phyloP scores from a whole-genome alignment of 2,888 invertebrate genomes.

The Peribatodes rhomboidaria region DNA sequence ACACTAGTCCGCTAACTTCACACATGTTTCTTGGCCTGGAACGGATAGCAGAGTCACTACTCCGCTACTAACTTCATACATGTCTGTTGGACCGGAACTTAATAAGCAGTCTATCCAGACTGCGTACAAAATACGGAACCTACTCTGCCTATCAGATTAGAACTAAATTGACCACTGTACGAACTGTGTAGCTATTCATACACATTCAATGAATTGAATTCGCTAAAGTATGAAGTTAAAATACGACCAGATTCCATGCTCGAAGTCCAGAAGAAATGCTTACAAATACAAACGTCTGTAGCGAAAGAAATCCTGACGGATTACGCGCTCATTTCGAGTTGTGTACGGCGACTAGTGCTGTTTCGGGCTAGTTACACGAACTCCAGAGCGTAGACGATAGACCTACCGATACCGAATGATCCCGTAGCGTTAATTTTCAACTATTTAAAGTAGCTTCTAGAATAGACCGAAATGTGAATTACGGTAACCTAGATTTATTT shows the following conservation, averaged over 20 bases:
- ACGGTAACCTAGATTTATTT: conserved; percentile 1
- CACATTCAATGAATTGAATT: no score
- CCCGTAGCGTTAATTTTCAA: conserved; percentile 22
- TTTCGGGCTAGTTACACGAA: not conserved
- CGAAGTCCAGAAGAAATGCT: not conserved
- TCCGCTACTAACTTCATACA: no score
- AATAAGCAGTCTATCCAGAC: no score
- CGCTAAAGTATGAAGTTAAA: no score
- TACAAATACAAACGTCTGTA: not conserved
- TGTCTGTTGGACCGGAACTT: no score
- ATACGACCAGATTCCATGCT: not conserved
- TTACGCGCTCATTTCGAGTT: not conserved
- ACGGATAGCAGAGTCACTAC: no score
- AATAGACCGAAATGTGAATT: conserved; percentile 2
- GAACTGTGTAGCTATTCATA: no score
- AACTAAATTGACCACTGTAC: no score
- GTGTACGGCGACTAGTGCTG: not conserved
- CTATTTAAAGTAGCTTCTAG: conserved; percentile 19
- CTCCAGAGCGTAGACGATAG: not conserved
- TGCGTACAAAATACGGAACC: no score
- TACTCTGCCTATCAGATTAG: no score
- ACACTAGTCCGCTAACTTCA: no score
- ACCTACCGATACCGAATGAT: conserved; percentile 20
- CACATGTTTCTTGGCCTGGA: no score
- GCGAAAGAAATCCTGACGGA: not conserved